Conservation (phyloP, 2,888 invertebrate genomes). For the Operophtera brumata region DNA sequence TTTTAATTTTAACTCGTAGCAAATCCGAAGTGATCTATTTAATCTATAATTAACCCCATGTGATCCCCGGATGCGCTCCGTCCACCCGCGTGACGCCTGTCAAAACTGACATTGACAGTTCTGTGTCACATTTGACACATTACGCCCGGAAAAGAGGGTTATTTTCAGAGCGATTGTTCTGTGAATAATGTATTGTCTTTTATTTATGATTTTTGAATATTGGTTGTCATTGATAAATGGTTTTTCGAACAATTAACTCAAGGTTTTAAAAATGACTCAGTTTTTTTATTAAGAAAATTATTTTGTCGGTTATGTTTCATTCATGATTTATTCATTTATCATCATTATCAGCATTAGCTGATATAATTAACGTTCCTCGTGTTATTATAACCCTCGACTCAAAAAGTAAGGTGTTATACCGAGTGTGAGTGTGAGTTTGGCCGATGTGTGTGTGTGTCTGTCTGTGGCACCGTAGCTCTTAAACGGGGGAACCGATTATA, state of each 20-base stretch:
- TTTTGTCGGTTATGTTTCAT: not conserved
- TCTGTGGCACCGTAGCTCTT: too few species aligned
- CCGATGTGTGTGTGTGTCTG: too few species aligned
- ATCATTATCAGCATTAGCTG: too few species aligned
- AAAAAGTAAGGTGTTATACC: too few species aligned
- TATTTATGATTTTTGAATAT: not conserved
- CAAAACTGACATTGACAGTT: conserved; percentile 47
- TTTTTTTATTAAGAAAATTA: not conserved
- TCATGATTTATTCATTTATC: too few species aligned
- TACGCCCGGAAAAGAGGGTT: conserved; percentile 27
- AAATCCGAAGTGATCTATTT: conserved; percentile 14
- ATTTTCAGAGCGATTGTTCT: conserved; percentile 5
- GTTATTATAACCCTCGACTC: too few species aligned
- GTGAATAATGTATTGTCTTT: not conserved
- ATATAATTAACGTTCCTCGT: too few species aligned
- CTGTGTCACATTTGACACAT: conserved; percentile 46
- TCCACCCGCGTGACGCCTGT: conserved; percentile 32
- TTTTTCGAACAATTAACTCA: not conserved
- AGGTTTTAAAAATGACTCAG: not conserved
- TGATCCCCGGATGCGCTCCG: conserved; percentile 21
- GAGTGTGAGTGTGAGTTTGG: too few species aligned
- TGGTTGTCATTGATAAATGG: not conserved
- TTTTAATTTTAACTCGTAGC: not conserved
- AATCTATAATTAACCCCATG: conserved; percentile 26
- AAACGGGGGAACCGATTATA: too few species aligned